A percentile compares a stretch with the other conserved stretches of the same genome.
These are phyloP conservation scores for Taeniopygia guttata DNA, from an alignment of 2,797 vertebrate species.

Conservation along the genomic window DNA sequence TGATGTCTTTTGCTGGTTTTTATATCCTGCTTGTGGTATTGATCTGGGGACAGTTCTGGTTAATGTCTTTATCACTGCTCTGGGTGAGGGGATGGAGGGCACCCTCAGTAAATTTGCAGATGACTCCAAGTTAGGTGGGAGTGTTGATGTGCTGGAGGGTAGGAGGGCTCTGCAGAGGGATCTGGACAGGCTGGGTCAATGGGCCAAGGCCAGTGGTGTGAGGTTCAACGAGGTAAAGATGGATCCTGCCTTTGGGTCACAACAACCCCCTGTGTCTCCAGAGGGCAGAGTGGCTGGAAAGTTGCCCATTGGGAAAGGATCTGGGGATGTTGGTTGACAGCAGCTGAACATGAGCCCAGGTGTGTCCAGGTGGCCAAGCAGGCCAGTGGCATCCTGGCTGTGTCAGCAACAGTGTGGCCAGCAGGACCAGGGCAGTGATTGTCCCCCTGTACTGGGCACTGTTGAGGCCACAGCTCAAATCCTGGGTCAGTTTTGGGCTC, in stretches of 20 bases:
- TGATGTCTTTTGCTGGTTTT: neutral
- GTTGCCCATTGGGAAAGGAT: neutral
- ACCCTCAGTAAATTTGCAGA: neutral
- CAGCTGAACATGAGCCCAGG: neutral
- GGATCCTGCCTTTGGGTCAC: neutral
- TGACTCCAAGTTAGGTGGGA: rapidly evolving
- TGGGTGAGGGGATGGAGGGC: rapidly evolving
- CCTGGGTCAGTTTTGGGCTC: neutral
- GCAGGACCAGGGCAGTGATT: neutral
- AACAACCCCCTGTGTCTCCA: neutral
- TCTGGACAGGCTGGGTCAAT: neutral
- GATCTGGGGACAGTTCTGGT: neutral
- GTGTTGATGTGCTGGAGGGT: neutral
- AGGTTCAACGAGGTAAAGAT: neutral
- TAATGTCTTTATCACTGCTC: neutral
- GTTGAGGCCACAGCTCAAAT: neutral
- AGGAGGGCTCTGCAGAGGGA: neutral
- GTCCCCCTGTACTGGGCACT: neutral
- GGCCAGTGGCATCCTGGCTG: neutral
- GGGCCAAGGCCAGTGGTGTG: neutral
- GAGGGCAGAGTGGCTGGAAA: neutral
- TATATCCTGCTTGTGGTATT: neutral
- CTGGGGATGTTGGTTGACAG: neutral
- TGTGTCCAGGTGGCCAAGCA: neutral
- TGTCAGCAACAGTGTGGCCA: neutral